A percentile compares a stretch with the other conserved stretches of the same genome.
phyloP scores from a whole-genome alignment of 2,797 vertebrate genomes.

The Parotocinclus haroldoi region DNA sequence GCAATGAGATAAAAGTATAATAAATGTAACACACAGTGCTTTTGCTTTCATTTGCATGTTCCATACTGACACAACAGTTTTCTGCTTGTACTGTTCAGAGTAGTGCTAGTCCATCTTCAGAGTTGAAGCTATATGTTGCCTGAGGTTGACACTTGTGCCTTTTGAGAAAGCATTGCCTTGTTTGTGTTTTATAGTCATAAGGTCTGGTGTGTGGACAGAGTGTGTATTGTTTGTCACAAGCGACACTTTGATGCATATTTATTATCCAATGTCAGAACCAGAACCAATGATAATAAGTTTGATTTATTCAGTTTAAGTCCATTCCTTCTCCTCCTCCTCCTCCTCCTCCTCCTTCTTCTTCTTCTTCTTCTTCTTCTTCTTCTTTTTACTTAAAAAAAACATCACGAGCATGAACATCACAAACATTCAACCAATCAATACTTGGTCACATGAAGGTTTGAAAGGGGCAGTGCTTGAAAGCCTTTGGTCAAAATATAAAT shows the following conservation, averaged over 20 bases:
- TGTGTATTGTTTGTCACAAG: conserved; percentile 67
- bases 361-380: too few species aligned
- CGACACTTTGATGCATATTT: conserved; percentile 32
- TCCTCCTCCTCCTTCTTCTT: too few species aligned
- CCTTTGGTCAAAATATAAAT: conserved; percentile 25
- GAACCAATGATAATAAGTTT: not conserved
- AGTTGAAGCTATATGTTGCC: not conserved
- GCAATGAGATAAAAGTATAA: too few species aligned
- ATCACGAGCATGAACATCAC: too few species aligned
- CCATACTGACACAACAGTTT: too few species aligned
- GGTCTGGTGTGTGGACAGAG: conserved; percentile 69
- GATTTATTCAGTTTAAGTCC: not conserved
- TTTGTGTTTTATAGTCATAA: conserved; percentile 61
- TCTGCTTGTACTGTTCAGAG: too few species aligned
- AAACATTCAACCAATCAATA: conserved; percentile 12
- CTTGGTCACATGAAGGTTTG: conserved; percentile 22
- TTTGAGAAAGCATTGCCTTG: conserved; percentile 26
- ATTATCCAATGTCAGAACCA: not conserved
- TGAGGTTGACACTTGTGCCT: conserved; percentile 6
- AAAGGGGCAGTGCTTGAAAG: conserved; percentile 36
- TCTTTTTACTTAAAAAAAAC: not conserved
- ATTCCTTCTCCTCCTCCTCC: too few species aligned
- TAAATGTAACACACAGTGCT: too few species aligned
- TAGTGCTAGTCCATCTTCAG: too few species aligned
- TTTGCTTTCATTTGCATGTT: too few species aligned